Evolutionary conservation across 2,113 vertebrate genomes (phyloP), one percentile per base, ranked within the genome.

Genomic region (Etheostoma cragini): DNA sequence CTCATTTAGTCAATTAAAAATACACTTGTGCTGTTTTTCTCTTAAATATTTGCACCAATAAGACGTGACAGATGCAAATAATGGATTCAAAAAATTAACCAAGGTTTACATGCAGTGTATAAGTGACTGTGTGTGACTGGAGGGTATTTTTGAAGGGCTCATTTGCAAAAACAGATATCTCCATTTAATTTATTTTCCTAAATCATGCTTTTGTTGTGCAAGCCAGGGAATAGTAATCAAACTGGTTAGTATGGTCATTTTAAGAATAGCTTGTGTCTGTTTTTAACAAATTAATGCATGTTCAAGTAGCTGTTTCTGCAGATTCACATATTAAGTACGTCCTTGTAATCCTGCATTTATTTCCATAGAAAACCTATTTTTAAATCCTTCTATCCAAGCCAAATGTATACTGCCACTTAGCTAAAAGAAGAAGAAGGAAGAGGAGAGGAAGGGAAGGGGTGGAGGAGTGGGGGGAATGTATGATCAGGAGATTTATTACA

Each of bases 341-440:
- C 45, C 35, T n/a, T 60, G 54, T 69, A 67, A 84, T 80, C 53
- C 53, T 71, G 35, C 49, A 65, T 58, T 0, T 45, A 53, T 73
- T 60, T 73, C 50, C 26, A 19, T 17, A 21, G 26, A 75, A 77
- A 73, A 57, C 1, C 2, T 2, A 22, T 66, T 81, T 76, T 84
- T 60, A 81, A 79, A 85, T 56, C 65, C 69, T 60, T 89, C 73
- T 72, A 52, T 47, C 65, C 16, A 61, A 33, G 76, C 56, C 81
- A 75, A 84, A 42, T 61, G 61, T 63, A 45, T 54, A 63, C 67
- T 63, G 21, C 57, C 52, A 80, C 35, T 70, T 61, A 33, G 54
- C 58, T 52, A n/a, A 63, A 72, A 78, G 15, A 38, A 24, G 11
- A 4, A 60, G 38, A 47, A 53, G n/a, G 38, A 54, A 24, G 38